These are phyloP conservation scores for Morpho deidamia DNA, from an alignment of 2,888 invertebrate species.

Conservation along the genomic window DNA sequence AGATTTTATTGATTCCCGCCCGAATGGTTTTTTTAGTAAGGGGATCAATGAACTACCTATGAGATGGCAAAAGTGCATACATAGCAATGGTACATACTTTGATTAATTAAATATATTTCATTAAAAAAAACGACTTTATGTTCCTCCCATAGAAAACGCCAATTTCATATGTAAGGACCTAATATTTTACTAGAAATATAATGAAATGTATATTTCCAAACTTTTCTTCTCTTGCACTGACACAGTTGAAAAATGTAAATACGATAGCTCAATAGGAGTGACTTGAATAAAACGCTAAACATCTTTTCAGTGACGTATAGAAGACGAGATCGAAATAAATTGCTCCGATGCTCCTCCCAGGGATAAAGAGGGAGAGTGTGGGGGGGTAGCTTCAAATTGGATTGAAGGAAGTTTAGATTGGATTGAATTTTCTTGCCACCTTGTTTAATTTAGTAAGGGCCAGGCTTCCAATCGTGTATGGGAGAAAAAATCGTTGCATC, in stretches of 20 bases:
- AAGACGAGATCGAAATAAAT: slow-evolving; percentile 40
- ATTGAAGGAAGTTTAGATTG: slow-evolving; percentile 74
- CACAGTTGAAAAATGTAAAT: background rate
- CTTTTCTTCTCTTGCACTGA: background rate
- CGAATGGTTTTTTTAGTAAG: no score
- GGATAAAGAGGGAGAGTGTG: slow-evolving; percentile 27
- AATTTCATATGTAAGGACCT: no score
- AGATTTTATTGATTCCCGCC: no score
- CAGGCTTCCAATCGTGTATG: slow-evolving; percentile 23
- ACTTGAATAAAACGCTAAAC: slow-evolving; percentile 19
- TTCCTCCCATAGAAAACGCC: no score
- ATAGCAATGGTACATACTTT: no score
- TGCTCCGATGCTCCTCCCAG: slow-evolving; percentile 31
- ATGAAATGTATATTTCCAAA: no score
- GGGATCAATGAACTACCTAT: no score
- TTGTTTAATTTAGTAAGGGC: slow-evolving; percentile 69
- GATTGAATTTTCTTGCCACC: slow-evolving; percentile 72
- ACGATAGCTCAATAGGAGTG: slow-evolving; percentile 7
- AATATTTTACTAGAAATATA: no score
- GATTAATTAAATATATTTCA: no score
- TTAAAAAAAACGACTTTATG: no score
- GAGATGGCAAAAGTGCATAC: no score
- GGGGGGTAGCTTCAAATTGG: slow-evolving; percentile 68
- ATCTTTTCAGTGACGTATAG: slow-evolving; percentile 22
- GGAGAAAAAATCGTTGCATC: slow-evolving; percentile 17